Percentiles rank a stretch among this genome's conserved stretches.
Conservation (phyloP, 2,888 invertebrate genomes). For the Suillia variegata region DNA sequence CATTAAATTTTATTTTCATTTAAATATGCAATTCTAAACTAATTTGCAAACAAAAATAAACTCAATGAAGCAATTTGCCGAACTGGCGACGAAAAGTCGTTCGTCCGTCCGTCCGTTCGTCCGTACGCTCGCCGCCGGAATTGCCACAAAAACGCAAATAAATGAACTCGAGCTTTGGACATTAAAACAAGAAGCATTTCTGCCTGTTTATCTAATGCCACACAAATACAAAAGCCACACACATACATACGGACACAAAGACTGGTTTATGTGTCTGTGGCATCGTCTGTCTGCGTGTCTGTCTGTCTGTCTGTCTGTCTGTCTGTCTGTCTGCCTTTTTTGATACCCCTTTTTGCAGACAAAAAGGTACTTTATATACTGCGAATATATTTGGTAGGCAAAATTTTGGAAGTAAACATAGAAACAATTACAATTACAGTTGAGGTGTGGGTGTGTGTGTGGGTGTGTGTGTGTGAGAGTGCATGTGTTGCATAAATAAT, state of each 20-base stretch:
- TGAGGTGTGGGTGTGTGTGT: neutral
- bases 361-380: conserved; percentile 2
- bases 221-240: neutral
- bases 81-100: conserved; percentile 1
- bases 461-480: conserved; percentile 27
- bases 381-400: too few relatives aligned
- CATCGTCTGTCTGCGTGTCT: neutral
- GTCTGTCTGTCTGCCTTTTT: neutral
- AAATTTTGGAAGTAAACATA: too few relatives aligned
- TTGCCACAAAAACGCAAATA: neutral
- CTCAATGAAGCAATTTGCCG: neutral
- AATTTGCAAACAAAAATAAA: neutral
- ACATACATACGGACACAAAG: conserved; percentile 21
- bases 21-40: too few relatives aligned
- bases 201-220: neutral
- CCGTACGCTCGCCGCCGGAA: neutral
- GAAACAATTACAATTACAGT: neutral
- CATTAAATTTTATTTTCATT: too few relatives aligned
- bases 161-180: neutral
- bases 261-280: conserved; percentile 37
- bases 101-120: neutral
- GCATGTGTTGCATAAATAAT: conserved; percentile 32
- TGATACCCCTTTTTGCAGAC: conserved; percentile 1
- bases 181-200: neutral
- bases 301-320: neutral